These are phyloP conservation scores for Lucilia sericata DNA, from an alignment of 1,140 invertebrate species.

Conservation along the genomic window DNA sequence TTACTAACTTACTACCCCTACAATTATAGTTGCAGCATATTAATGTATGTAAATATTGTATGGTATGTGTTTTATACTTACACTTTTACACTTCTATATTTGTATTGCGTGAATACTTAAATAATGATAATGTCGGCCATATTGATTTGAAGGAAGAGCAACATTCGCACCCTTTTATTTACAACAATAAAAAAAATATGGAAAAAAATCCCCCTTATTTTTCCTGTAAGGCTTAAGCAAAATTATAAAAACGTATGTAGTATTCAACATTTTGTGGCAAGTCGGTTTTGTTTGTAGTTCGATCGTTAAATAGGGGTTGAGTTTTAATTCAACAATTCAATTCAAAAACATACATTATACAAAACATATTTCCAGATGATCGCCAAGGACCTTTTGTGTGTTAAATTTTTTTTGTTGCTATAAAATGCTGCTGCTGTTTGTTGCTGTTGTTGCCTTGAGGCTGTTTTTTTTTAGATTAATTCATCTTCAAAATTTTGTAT, in stretches of 20 bases:
- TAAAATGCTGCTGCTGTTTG: background rate
- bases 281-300: constrained; percentile 34
- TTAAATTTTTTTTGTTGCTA: background rate
- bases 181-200: background rate
- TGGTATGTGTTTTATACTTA: background rate
- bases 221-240: too few species aligned
- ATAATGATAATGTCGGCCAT: constrained; percentile 45
- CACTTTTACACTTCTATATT: background rate
- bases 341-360: constrained; percentile 1
- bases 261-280: background rate
- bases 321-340: background rate
- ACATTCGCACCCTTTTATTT: constrained; percentile 43
- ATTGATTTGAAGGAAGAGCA: constrained; percentile 44
- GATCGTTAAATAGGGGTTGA: constrained; percentile 38
- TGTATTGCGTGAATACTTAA: background rate
- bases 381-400: background rate
- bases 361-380: constrained; percentile 16
- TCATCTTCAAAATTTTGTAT: background rate
- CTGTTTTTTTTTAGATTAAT: background rate
- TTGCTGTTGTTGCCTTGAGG: background rate
- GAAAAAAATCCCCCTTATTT: constrained; percentile 24
- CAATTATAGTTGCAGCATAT: background rate
- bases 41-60: background rate
- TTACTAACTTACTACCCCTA: background rate
- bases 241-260: too few species aligned